Percentiles rank a stretch among this genome's conserved stretches.
These are phyloP conservation scores for Drosophila austrosaltans DNA, from an alignment of 2,888 invertebrate species.

Conservation along the genomic window DNA sequence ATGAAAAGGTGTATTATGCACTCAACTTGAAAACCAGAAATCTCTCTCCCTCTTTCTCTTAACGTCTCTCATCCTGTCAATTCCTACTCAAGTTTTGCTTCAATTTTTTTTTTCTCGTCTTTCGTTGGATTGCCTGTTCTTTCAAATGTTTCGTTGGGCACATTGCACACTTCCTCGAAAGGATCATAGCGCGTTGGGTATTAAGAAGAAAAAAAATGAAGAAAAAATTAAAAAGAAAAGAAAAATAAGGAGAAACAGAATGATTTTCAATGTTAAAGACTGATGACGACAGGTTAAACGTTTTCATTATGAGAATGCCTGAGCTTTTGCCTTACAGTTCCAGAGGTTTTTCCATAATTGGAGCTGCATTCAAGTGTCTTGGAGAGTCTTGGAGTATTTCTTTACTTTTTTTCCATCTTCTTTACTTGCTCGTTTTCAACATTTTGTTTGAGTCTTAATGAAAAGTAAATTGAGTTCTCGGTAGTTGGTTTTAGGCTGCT, in stretches of 20 bases:
- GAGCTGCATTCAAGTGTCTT: constrained; percentile 73
- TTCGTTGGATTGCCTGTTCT: constrained; percentile 23
- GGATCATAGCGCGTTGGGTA: constrained; percentile 65
- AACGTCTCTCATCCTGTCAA: constrained; percentile 43
- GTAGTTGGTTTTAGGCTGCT: constrained; percentile 50
- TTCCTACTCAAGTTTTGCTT: constrained; percentile 43
- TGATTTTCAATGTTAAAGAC: constrained; percentile 57
- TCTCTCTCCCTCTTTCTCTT: constrained; percentile 26
- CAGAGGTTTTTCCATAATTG: constrained; percentile 62
- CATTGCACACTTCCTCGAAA: constrained; percentile 69
- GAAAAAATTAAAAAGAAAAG: constrained; percentile 44
- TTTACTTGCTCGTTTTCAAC: constrained; percentile 16
- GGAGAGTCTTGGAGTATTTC: constrained; percentile 48
- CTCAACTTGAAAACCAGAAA: constrained; percentile 50
- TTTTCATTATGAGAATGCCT: constrained; percentile 75
- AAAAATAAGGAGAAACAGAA: constrained; percentile 23
- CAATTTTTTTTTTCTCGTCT: constrained; percentile 13
- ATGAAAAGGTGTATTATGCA: constrained; percentile 75
- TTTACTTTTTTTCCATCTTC: constrained; percentile 6
- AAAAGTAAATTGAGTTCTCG: constrained; percentile 73
- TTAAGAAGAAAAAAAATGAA: constrained; percentile 72
- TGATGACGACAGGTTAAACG: constrained; percentile 78
- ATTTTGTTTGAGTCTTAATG: constrained; percentile 24
- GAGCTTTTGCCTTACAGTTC: constrained; percentile 33
- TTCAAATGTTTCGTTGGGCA: constrained; percentile 30